phyloP scores from a whole-genome alignment of 2,888 invertebrate genomes.

The Gnatocerus cornutus region DNA sequence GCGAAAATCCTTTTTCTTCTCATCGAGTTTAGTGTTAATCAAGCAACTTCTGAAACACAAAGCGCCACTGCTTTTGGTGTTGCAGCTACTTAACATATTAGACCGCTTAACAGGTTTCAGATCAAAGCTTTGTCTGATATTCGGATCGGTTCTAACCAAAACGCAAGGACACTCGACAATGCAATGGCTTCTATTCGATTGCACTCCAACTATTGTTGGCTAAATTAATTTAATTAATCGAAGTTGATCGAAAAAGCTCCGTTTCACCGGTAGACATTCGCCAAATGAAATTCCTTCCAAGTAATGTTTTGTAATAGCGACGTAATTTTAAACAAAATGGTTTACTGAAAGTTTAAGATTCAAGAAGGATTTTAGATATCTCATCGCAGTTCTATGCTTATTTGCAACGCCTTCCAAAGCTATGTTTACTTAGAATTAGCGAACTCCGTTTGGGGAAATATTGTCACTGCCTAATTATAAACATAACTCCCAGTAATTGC shows the following conservation, averaged over 20 bases:
- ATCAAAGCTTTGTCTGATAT: constrained; percentile 58
- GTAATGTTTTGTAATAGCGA: too few species aligned
- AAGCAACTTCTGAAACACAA: background rate
- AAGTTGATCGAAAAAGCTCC: constrained; percentile 30
- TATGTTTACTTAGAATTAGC: constrained; percentile 70
- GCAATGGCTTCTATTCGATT: constrained; percentile 50
- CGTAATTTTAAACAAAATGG: too few species aligned
- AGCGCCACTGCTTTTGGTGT: constrained; percentile 25
- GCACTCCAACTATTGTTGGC: constrained; percentile 49
- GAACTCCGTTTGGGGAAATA: constrained; percentile 69
- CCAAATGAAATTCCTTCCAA: constrained; percentile 1
- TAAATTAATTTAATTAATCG: constrained; percentile 45
- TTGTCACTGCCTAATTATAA: constrained; percentile 68
- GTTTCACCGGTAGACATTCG: background rate
- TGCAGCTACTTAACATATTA: constrained; percentile 60
- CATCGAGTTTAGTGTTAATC: background rate
- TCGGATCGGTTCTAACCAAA: constrained; percentile 52
- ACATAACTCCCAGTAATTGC: constrained; percentile 69
- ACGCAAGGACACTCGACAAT: constrained; percentile 56
- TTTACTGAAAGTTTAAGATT: too few species aligned
- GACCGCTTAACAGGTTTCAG: constrained; percentile 58
- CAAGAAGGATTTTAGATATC: constrained; percentile 34
- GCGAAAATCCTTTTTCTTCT: background rate
- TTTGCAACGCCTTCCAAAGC: constrained; percentile 61
- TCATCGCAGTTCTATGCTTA: constrained; percentile 55